phyloP scores from a whole-genome alignment of 2,113 vertebrate genomes.

The Phrynocephalus versicolor region DNA sequence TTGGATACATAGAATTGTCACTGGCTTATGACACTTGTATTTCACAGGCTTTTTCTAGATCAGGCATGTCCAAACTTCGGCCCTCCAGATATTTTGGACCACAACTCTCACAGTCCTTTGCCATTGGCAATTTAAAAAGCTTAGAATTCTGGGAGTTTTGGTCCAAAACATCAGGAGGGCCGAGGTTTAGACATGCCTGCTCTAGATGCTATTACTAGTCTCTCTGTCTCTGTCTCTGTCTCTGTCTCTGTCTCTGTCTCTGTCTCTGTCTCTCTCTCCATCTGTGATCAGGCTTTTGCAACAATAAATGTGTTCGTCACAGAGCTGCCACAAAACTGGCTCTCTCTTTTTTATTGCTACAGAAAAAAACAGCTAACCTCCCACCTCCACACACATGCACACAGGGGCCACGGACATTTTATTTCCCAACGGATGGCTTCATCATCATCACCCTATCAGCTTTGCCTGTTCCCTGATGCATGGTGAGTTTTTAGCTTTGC shows the following conservation, averaged over 20 bases:
- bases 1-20: background rate
- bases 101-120: no score
- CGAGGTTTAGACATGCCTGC: no score
- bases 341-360: background rate
- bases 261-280: no score
- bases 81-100: no score
- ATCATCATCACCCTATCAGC: background rate
- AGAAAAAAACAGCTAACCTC: background rate
- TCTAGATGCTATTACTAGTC: no score
- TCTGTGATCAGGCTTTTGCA: background rate
- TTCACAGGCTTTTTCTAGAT: no score
- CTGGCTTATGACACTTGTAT: background rate
- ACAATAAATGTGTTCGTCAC: background rate
- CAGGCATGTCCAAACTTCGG: no score
- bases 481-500: background rate
- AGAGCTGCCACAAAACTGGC: background rate
- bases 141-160: no score
- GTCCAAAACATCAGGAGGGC: no score
- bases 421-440: background rate
- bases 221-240: no score
- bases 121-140: no score
- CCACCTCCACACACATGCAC: background rate
- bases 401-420: rapidly evolving
- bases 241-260: no score
- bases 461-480: background rate